Evolutionary conservation across 2,888 invertebrate genomes (phyloP).

Genomic region (Chymomyza amoena): DNA sequence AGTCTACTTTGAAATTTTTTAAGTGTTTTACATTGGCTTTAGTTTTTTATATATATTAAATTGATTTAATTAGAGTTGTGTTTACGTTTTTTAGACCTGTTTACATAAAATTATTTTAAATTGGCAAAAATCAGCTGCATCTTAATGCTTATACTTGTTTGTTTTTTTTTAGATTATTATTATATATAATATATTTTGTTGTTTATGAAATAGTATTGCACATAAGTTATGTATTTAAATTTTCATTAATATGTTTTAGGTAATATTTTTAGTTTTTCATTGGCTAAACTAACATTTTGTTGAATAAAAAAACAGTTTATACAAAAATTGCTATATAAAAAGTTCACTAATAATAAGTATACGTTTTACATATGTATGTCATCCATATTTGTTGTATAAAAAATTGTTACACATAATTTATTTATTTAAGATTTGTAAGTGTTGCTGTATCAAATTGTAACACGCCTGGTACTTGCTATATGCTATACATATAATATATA

Average conservation of each 20-base stretch:
- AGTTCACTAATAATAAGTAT: conserved; percentile 61
- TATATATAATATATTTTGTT: conserved; percentile 34
- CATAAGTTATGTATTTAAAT: conserved; percentile 49
- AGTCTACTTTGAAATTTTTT: conserved; percentile 14
- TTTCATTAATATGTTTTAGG: conserved; percentile 40
- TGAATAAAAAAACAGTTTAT: conserved; percentile 62
- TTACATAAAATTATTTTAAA: not conserved
- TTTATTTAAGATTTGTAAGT: conserved; percentile 1
- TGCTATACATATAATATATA: not conserved
- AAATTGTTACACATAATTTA: conserved; percentile 1
- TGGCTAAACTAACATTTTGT: conserved; percentile 36
- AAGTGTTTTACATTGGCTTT: conserved; percentile 32
- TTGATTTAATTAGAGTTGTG: conserved; percentile 36
- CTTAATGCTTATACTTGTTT: conserved; percentile 27
- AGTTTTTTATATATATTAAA: conserved; percentile 20
- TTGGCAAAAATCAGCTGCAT: not conserved
- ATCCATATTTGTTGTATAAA: conserved; percentile 3
- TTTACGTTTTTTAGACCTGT: not conserved
- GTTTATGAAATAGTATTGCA: conserved; percentile 66
- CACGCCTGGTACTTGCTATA: conserved; percentile 35
- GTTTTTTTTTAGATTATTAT: conserved; percentile 36
- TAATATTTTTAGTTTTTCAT: conserved; percentile 29
- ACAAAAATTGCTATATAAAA: conserved; percentile 74
- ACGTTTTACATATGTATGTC: conserved; percentile 31
- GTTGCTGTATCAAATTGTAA: conserved; percentile 28